A percentile compares a stretch with the other conserved stretches of the same genome.
These are phyloP conservation scores for Clarias pachynema DNA, from an alignment of 2,797 vertebrate species.

Conservation along the genomic window DNA sequence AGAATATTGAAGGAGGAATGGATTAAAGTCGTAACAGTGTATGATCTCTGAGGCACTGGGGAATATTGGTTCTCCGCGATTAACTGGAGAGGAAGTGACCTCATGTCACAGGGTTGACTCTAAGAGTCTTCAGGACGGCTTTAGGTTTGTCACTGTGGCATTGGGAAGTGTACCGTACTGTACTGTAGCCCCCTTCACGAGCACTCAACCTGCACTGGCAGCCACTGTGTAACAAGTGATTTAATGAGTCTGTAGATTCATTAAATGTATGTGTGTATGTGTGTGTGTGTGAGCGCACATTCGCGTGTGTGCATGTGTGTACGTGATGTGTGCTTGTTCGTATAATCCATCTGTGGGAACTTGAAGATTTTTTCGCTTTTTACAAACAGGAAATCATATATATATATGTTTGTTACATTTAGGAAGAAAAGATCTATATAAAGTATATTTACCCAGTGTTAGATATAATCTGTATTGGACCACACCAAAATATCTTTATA, in stretches of 20 bases:
- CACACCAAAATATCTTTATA: constrained; percentile 41
- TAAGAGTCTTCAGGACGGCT: constrained; percentile 64
- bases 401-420: constrained; percentile 42
- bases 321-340: background rate
- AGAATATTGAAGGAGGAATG: constrained; percentile 65
- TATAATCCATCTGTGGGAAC: constrained; percentile 36
- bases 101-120: constrained; percentile 63
- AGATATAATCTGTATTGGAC: constrained; percentile 37
- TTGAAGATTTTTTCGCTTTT: constrained; percentile 41
- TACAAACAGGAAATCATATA: constrained; percentile 22
- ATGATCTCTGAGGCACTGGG: constrained; percentile 69
- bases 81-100: constrained; percentile 69
- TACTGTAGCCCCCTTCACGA: constrained; percentile 56
- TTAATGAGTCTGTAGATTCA: constrained; percentile 65
- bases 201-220: constrained; percentile 78
- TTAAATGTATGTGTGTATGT: constrained; percentile 59
- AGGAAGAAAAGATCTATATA: constrained; percentile 45
- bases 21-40: constrained; percentile 74
- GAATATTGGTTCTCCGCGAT: constrained; percentile 73
- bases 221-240: constrained; percentile 76
- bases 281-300: constrained; percentile 1
- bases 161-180: constrained; percentile 67
- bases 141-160: constrained; percentile 57
- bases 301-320: constrained; percentile 19
- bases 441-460: constrained; percentile 36